phyloP scores from a whole-genome alignment of 2,797 vertebrate species.

The Brachymystax lenok region DNA sequence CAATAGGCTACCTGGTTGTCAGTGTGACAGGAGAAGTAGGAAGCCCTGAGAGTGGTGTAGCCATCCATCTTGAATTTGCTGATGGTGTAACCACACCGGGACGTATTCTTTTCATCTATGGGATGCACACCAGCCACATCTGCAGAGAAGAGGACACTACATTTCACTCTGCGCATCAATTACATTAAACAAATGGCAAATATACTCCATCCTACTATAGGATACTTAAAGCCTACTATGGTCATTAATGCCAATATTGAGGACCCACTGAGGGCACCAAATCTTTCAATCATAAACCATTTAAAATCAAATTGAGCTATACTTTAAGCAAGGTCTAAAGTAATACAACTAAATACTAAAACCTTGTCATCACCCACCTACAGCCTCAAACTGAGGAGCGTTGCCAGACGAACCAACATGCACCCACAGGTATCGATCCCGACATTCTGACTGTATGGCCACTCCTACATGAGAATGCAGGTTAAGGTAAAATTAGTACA shows the following conservation, averaged over 20 bases:
- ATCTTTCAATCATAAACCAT: background rate
- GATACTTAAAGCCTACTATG: background rate
- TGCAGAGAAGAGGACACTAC: background rate
- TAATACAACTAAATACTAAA: background rate
- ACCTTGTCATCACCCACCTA: constrained; percentile 47
- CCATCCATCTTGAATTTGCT: constrained; percentile 43
- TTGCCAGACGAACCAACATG: constrained; percentile 32
- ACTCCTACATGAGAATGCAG: constrained; percentile 7
- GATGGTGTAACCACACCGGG: constrained; percentile 69
- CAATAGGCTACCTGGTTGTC: constrained; percentile 47
- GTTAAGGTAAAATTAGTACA: background rate
- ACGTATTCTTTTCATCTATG: constrained; percentile 36
- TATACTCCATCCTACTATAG: background rate
- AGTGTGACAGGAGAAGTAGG: constrained; percentile 71
- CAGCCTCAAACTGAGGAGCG: constrained; percentile 53
- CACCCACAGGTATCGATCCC: constrained; percentile 65
- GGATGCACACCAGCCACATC: constrained; percentile 38
- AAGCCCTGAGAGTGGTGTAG: constrained; percentile 63
- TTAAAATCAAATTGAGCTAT: background rate
- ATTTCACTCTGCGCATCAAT: background rate
- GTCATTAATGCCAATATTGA: background rate
- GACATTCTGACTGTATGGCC: constrained; percentile 45
- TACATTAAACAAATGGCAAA: background rate
- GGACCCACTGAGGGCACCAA: background rate
- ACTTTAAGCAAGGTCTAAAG: background rate